phyloP scores from a whole-genome alignment of 2,888 invertebrate species.

The Spisula solida region DNA sequence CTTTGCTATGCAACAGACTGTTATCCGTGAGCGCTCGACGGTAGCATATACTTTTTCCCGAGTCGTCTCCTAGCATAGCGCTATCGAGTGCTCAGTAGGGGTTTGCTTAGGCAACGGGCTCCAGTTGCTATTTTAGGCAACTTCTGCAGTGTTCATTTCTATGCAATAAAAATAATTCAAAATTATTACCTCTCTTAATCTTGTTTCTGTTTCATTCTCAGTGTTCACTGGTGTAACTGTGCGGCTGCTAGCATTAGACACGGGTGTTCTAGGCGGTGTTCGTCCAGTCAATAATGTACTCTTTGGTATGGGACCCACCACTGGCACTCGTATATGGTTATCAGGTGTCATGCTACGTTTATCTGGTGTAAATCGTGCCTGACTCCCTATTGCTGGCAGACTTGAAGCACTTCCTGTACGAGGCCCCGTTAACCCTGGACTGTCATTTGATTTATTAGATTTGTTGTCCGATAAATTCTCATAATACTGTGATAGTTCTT shows the following conservation, averaged over 20 bases:
- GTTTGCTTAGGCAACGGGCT: too few species aligned
- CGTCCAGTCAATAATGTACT: slow-evolving; percentile 68
- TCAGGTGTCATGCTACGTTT: slow-evolving; percentile 80
- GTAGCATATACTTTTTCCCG: too few species aligned
- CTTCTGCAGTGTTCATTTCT: too few species aligned
- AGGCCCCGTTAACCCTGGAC: slow-evolving; percentile 37
- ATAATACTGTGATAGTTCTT: slow-evolving; percentile 81
- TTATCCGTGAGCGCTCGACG: too few species aligned
- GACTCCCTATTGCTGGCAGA: slow-evolving; percentile 73
- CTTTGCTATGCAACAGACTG: too few species aligned
- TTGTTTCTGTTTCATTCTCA: slow-evolving; percentile 53
- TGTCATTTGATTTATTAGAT: slow-evolving; percentile 6
- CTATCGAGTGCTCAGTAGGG: too few species aligned
- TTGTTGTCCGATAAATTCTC: slow-evolving; percentile 62
- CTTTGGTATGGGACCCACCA: slow-evolving; percentile 60
- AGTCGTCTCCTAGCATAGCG: too few species aligned
- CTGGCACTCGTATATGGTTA: slow-evolving; percentile 75
- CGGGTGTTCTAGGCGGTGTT: slow-evolving; percentile 58
- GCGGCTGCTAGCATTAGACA: slow-evolving; percentile 77
- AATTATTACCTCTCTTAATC: slow-evolving; percentile 62
- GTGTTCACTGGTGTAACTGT: slow-evolving; percentile 80
- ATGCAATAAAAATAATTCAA: not conserved
- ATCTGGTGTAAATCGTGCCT: slow-evolving; percentile 65
- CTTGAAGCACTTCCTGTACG: slow-evolving; percentile 70
- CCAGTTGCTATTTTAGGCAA: too few species aligned